phyloP scores from a whole-genome alignment of 2,888 invertebrate genomes.

The Esperia sulphurella region DNA sequence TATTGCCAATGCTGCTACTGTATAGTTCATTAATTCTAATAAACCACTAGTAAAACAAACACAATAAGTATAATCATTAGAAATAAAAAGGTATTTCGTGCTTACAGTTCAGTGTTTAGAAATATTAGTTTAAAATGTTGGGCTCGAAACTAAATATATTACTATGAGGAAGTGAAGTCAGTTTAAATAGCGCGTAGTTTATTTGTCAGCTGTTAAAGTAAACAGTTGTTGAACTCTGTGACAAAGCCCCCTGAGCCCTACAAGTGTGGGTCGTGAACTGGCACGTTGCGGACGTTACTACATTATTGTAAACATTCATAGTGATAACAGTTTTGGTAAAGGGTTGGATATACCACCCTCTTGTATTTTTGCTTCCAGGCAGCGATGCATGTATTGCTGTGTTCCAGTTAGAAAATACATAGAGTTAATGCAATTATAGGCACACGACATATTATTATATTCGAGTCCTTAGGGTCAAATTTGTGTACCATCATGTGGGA shows the following conservation, averaged over 20 bases:
- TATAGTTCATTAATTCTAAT: slow-evolving; percentile 2
- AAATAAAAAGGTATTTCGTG: background rate
- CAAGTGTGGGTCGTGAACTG: background rate
- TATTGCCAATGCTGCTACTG: background rate
- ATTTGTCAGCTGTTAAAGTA: background rate
- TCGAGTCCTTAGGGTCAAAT: too few relatives aligned
- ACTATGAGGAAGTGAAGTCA: background rate
- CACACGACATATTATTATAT: too few relatives aligned
- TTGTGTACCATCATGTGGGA: too few relatives aligned
- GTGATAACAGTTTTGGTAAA: too few relatives aligned
- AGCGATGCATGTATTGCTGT: too few relatives aligned
- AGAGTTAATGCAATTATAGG: too few relatives aligned
- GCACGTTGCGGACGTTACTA: too few relatives aligned
- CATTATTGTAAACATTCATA: too few relatives aligned
- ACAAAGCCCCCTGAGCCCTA: slow-evolving; percentile 1
- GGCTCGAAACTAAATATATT: background rate
- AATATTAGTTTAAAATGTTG: background rate
- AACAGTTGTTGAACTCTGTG: background rate
- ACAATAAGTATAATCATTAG: background rate
- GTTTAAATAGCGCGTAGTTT: background rate
- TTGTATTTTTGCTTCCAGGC: too few relatives aligned
- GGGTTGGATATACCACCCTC: too few relatives aligned
- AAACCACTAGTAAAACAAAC: background rate
- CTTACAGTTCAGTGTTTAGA: background rate
- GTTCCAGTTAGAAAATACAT: too few relatives aligned